Evolutionary conservation across 2,797 vertebrate genomes (phyloP), one percentile per base, ranked within the genome.

Genomic region (Sternotherus odoratus): DNA sequence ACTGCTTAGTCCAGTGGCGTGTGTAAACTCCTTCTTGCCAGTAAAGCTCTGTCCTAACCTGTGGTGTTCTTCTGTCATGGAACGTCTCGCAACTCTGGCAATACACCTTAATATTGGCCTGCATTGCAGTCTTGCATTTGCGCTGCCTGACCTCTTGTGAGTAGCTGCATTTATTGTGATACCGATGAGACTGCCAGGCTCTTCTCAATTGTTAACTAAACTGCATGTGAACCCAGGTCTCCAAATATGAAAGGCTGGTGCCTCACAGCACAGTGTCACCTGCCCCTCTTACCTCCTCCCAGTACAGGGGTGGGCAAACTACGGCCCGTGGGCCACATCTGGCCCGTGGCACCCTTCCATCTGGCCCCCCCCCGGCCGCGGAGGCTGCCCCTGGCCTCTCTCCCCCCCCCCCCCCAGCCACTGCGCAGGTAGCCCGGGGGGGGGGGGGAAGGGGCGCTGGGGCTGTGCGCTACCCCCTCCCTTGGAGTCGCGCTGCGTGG

Each of bases 141-240:
- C 86, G 72, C 79, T 82, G 89, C 1, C 1, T 17, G 17, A 4
- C 17, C 39, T 74, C 4, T 43, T 72, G 60, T n/a, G 75, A 78
- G 81, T 69, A 69, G 39, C 80, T 90, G 39, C n/a, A 53, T 28
- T 78, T 56, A 91, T 83, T 82, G 86, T 63, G 53, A 79, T 53
- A 21, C 75, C 48, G 43, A 30, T 89, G 86, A 90, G 86, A 53
- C 43, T 95, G 57, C 24, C 39, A 33, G 78, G 51, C 78, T 86
- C 79, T 49, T 79, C 82, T 94, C 49, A 51, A 56, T 88, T 86
- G 74, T 89, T 85, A 78, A 56, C 60, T 85, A 86, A 77, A 54
- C 74, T 82, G 83, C 49, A 48, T 90, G 85, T 86, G 85, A 94
- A 89, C 50, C 72, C 48, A 1, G 50, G 79, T 87, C 72, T 96